A percentile compares a stretch with the other conserved stretches of the same genome.
Conservation (phyloP, 2,888 invertebrate species). For the Aleiodes leptofemur region DNA sequence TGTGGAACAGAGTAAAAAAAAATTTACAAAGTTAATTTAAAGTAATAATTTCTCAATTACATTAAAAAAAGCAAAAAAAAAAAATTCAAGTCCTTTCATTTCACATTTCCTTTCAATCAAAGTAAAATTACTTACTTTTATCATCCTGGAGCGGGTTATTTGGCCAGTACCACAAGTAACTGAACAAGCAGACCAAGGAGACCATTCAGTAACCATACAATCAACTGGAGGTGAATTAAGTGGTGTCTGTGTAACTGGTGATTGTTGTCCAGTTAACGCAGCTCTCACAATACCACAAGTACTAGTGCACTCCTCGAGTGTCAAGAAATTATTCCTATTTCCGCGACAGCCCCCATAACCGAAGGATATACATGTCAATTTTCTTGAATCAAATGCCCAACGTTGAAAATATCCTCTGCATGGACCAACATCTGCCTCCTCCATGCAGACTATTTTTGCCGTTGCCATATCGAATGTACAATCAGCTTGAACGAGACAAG, state of each 20-base stretch:
- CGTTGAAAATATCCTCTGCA: constrained; percentile 92
- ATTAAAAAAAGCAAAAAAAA: neutral
- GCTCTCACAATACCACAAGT: constrained; percentile 80
- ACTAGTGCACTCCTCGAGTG: constrained; percentile 84
- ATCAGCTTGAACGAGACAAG: constrained; percentile 82
- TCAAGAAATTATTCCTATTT: constrained; percentile 93
- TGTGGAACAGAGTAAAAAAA: constrained; percentile 62
- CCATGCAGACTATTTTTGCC: constrained; percentile 91
- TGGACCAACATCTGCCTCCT: constrained; percentile 86
- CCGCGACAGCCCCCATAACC: constrained; percentile 93
- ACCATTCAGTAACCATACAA: constrained; percentile 88
- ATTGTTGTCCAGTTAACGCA: constrained; percentile 59
- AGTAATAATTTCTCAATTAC: neutral
- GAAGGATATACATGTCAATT: constrained; percentile 90
- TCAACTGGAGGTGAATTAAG: constrained; percentile 74
- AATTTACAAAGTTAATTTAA: neutral
- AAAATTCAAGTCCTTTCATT: neutral
- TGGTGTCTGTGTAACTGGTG: constrained; percentile 42
- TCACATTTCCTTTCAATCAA: neutral
- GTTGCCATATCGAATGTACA: constrained; percentile 85
- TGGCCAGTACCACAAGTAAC: constrained; percentile 87
- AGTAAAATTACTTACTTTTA: constrained; percentile 76
- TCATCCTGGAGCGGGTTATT: constrained; percentile 80
- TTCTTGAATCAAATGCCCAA: constrained; percentile 88
- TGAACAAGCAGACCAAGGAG: constrained; percentile 89